Evolutionary conservation across 2,113 vertebrate genomes (phyloP), one percentile per base, ranked within the genome.

Genomic region (Melospiza georgiana): DNA sequence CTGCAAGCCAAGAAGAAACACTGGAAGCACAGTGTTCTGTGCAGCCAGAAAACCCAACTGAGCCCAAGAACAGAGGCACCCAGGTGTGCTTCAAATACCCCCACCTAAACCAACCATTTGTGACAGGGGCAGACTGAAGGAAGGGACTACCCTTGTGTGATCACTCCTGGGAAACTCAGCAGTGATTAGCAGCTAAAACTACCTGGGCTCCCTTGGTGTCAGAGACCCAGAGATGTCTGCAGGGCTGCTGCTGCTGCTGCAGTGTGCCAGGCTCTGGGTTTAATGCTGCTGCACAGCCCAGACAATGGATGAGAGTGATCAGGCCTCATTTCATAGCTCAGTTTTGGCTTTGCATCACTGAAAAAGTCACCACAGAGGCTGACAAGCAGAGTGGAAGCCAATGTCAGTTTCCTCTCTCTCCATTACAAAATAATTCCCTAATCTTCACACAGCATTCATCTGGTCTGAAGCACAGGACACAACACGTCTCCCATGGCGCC

Each of bases 151-250:
- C 79, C 21, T 24, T 37, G 15, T 10, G 24, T 15, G 16, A 39
- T 15, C 16, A 6, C 15, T 87, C 41, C 46, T 44, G 28, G 35
- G 21, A 57, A 77, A 24, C 39, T 49, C 12, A 1, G 62, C 4
- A 2, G 25, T 9, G 25, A 67, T 44, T 15, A 35, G 19, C 10
- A 79, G 52, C 37, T 48, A 5, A 30, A 89, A 79, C 54, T 30
- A 10, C 21, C 37, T 5, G 4, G 11, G 12, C 3, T 66, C 25
- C 22, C 51, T 57, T 43, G 0, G 0, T 17, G 23, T 10, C 30
- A 24, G 13, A 24, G 13, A 10, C 68, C 23, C 0, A 9, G 59
- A 2, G 20, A 33, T 25, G 22, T 24, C 35, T 2, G 3, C 13
- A 0, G 44, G 1, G 0, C 23, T n/a, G 78, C 51, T 62, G 68